These are phyloP conservation scores for Anolis carolinensis DNA, from an alignment of 2,113 vertebrate genomes.

Conservation along the genomic window DNA sequence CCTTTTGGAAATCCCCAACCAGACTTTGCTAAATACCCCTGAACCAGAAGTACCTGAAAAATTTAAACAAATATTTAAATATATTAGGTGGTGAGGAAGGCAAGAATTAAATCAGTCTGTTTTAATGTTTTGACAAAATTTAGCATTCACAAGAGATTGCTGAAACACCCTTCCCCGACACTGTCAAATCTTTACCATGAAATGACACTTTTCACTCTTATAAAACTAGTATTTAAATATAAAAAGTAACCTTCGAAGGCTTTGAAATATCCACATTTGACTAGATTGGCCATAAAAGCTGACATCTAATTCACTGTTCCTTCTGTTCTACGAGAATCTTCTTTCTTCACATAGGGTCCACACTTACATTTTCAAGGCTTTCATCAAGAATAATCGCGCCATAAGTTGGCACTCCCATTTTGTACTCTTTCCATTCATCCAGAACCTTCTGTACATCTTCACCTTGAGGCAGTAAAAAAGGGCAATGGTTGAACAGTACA, in stretches of 20 bases:
- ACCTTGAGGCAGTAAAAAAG: constrained; percentile 94
- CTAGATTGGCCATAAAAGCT: background rate
- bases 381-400: constrained; percentile 98
- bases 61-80: constrained; percentile 23
- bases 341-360: background rate
- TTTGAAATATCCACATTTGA: background rate
- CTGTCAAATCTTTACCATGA: background rate
- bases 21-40: constrained; percentile 96
- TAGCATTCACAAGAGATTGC: background rate
- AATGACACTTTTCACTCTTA: background rate
- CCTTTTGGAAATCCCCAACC: constrained; percentile 99
- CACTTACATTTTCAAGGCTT: constrained; percentile 91
- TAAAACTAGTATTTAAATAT: background rate
- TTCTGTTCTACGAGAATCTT: background rate
- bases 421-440: constrained; percentile 98
- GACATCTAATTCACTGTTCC: background rate
- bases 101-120: too few relatives aligned
- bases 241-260: background rate
- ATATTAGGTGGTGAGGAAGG: background rate
- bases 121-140: background rate
- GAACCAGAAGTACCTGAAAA: constrained; percentile 90
- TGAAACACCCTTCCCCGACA: too few relatives aligned
- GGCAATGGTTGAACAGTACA: constrained; percentile 95
- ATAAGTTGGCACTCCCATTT: constrained; percentile 98
- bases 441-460: constrained; percentile 96